Base-by-base conservation (phyloP, 2,797 vertebrate genomes). In the Liasis olivaceus region DNA sequence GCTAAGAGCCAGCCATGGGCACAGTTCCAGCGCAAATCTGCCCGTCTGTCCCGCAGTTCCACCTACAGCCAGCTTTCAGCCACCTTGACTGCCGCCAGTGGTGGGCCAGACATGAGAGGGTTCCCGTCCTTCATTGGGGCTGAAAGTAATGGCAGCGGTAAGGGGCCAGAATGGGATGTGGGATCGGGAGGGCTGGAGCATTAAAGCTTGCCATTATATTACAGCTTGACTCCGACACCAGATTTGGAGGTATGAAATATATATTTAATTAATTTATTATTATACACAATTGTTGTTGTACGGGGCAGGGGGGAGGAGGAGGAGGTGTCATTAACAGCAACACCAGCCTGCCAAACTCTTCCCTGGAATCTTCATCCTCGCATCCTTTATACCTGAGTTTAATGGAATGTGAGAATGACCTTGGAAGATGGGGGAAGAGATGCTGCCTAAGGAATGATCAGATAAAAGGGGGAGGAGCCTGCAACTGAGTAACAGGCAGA, bases 51-150 rank as follows among this genome's bases (percentile, higher is more conserved):
- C 0, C 94, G 97, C 93, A 98, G 97, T 96, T 98, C 98, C 94
- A 99, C 99, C 64, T 99, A 99, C 97, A 99, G 98, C 17, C 98
- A 98, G 54, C 98, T 99, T 91, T 98, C 98, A 1, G 99, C 99
- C 0, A 98, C 98, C 1, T 98, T 99, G 94, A 99, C 99, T 2
- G 98, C 98, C 0, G 99, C 99, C 96, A 98, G 98, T 93, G 98
- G 98, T 72, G 98, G 98, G 94, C 98, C 98, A 89, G 98, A 99
- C 95, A 98, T 99, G 72, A 97, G 98, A 1, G 98, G 98, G n/a
- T 99, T 99, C 96, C 99, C 99, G 0, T 98, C 99, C 93, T 99
- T 99, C 93, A 97, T 99, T 87, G 99, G 99, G 11, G 97, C 98
- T 0, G 99, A 99, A 95, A 98, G 97, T 96, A 99, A 99, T 96